These are phyloP conservation scores for Drosophila sp. DNA, from an alignment of 1,140 invertebrate species.

Conservation along the genomic window DNA sequence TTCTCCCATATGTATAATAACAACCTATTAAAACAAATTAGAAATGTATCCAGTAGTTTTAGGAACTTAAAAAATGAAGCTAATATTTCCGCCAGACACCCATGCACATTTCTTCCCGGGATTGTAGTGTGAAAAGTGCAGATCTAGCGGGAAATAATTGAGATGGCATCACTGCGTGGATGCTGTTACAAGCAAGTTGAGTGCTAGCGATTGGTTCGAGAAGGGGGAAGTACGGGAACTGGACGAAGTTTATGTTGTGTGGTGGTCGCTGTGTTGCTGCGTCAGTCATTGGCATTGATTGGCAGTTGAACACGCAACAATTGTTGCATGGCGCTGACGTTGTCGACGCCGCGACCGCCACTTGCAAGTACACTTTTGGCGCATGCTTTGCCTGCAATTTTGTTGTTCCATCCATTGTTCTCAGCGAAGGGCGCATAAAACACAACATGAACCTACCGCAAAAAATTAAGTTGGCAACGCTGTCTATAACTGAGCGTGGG, in stretches of 20 bases:
- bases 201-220: background rate
- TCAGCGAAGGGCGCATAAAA: background rate
- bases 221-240: conserved; percentile 12
- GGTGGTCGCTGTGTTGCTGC: conserved; percentile 39
- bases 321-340: conserved; percentile 67
- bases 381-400: conserved; percentile 24
- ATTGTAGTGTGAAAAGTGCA: too few relatives aligned
- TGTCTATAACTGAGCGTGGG: conserved; percentile 6
- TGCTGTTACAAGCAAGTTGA: conserved; percentile 38
- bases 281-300: conserved; percentile 77
- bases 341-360: conserved; percentile 12
- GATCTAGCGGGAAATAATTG: too few relatives aligned
- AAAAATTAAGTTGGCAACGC: conserved; percentile 39
- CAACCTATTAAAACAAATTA: too few relatives aligned
- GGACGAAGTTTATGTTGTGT: conserved; percentile 24
- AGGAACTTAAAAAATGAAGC: too few relatives aligned
- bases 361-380: conserved; percentile 36
- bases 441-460: conserved; percentile 26
- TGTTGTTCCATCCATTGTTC: background rate
- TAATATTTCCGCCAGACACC: too few relatives aligned
- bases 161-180: conserved; percentile 26
- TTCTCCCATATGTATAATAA: too few relatives aligned
- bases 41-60: too few relatives aligned
- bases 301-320: conserved; percentile 78
- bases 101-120: too few relatives aligned